A percentile compares a stretch with the other conserved stretches of the same genome.
These are phyloP conservation scores for Zosterops hypoxanthus DNA, from an alignment of 2,113 vertebrate species.

Conservation along the genomic window DNA sequence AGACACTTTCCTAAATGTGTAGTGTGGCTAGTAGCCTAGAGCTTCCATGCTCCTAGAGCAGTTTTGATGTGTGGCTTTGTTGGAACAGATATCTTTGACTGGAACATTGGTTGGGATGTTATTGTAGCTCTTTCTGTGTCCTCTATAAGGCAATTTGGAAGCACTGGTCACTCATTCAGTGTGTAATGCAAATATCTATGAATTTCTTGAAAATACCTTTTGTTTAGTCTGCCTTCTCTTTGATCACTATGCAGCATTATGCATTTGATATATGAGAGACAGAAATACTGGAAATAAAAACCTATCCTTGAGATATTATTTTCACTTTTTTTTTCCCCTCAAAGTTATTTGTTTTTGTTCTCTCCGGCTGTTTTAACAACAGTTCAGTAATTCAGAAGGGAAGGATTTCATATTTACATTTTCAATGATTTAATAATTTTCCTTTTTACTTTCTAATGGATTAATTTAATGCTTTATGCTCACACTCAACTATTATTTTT, in stretches of 20 bases:
- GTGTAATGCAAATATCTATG: background rate
- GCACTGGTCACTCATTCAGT: background rate
- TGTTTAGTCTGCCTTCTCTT: conserved; percentile 37
- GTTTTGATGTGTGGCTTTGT: background rate
- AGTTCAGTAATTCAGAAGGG: conserved; percentile 12
- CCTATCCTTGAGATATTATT: conserved; percentile 1
- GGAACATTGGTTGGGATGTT: background rate
- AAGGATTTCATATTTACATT: conserved; percentile 2
- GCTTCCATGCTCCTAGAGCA: background rate
- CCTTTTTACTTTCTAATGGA: background rate
- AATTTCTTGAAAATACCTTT: conserved; percentile 25
- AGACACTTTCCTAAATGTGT: background rate
- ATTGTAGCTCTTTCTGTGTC: background rate
- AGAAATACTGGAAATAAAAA: conserved; percentile 19
- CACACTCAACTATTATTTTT: background rate
- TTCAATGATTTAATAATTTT: conserved; percentile 21
- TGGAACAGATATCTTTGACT: background rate
- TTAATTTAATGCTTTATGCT: conserved; percentile 44
- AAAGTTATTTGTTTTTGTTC: background rate
- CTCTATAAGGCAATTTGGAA: background rate
- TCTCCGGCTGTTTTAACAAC: background rate
- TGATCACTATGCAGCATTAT: conserved; percentile 1
- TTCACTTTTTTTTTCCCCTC: background rate
- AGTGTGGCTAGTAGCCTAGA: background rate
- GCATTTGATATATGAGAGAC: conserved; percentile 27